Percentiles rank a stretch among this genome's conserved stretches.
These are phyloP conservation scores for Chaetops frenatus DNA, from an alignment of 2,113 vertebrate species.

Conservation along the genomic window DNA sequence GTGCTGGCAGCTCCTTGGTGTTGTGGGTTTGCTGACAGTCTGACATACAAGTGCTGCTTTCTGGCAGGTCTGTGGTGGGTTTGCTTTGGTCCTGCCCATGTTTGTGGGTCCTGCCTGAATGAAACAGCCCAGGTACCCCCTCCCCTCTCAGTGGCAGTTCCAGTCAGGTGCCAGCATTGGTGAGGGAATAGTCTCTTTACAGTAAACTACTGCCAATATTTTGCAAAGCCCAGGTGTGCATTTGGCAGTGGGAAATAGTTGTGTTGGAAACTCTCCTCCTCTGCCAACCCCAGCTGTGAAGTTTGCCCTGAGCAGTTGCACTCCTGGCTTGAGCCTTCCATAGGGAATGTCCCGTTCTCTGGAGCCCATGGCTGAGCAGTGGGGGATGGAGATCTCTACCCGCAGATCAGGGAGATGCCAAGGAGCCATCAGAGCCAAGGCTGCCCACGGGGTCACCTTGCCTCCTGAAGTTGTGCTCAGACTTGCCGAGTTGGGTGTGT, in stretches of 20 bases:
- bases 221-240: neutral
- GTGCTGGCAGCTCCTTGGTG: neutral
- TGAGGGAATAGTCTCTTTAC: neutral
- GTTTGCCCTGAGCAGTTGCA: neutral
- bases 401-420: neutral
- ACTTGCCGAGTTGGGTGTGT: accelerated
- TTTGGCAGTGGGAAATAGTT: neutral
- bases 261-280: neutral
- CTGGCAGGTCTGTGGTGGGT: neutral
- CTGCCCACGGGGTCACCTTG: accelerated
- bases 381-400: accelerated
- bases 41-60: accelerated
- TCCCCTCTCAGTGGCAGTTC: neutral
- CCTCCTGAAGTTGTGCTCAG: neutral
- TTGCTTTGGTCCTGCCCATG: neutral
- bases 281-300: neutral
- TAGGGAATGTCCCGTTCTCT: neutral
- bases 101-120: neutral
- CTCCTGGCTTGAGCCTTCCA: neutral
- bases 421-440: accelerated
- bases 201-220: accelerated
- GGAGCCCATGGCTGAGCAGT: neutral
- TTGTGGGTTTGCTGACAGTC: accelerated
- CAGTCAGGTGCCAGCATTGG: accelerated
- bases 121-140: accelerated